Evolutionary conservation across 2,113 vertebrate genomes (phyloP), one percentile per base, ranked within the genome.

Genomic region (Micronisus gabar): DNA sequence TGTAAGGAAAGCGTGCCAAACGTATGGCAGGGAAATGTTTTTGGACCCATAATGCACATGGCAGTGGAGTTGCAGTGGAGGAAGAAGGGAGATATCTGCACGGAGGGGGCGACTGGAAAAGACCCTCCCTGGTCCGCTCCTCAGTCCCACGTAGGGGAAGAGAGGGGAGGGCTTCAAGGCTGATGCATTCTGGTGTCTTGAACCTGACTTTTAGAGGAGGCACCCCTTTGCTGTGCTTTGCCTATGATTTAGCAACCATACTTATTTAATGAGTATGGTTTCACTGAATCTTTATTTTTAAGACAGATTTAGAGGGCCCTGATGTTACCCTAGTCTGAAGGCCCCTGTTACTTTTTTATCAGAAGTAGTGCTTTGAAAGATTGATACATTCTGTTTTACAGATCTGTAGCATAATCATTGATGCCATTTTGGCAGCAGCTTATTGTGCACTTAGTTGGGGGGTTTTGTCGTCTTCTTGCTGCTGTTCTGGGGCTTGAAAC

Each of bases 31-130:
- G 27, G 32, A 29, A 71, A 41, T 59, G 27, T 5, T 82, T 90
- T 30, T 30, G 53, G 48, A 67, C 20, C 20, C 0, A 0, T 58
- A 38, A 34, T 27, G 61, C 3, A 1, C 19, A 30, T 84, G 66
- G 40, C 62, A 56, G 25, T 41, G 19, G 45, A 88, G 68, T n/a
- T 13, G 1, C 32, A 10, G 0, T 56, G 59, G 38, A 70, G 55
- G 65, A 87, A 38, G 56, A 59, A 53, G n/a, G 22, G n/a, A 36
- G 32, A 52, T 34, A 10, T 17, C n/a, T 61, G 26, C 10, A 8
- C 1, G 8, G 43, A 65, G 56, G 20, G 15, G 11, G 2, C 13
- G 38, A 67, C 18, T 65, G 72, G 21, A 84, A 56, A 9, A 32
- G 14, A 25, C 74, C 22, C 47, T 72, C 36, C 32, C 36, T 59